Conservation (phyloP, 1,140 invertebrate genomes). For the Physella acuta region DNA sequence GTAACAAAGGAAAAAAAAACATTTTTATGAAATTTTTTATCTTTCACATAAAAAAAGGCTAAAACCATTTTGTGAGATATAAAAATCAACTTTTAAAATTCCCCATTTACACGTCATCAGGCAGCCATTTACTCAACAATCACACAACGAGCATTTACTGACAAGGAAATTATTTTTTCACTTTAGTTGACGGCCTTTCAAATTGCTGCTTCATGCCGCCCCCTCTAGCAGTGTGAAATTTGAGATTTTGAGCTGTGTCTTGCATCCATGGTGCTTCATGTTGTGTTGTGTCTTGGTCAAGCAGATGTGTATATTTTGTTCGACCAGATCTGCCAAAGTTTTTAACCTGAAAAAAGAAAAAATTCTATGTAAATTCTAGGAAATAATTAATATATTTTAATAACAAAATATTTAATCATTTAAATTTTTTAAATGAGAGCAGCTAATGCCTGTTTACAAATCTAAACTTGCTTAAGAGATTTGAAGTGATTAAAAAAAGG, state of each 20-base stretch:
- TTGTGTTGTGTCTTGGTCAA: constrained; percentile 98
- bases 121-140: too few relatives aligned
- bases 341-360: constrained; percentile 74
- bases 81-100: too few relatives aligned
- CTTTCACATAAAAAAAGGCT: too few relatives aligned
- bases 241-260: constrained; percentile 84
- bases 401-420: too few relatives aligned
- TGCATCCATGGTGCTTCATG: constrained; percentile 96
- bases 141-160: background rate
- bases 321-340: constrained; percentile 98
- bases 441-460: too few relatives aligned
- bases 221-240: constrained; percentile 85
- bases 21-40: too few relatives aligned
- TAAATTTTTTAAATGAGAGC: too few relatives aligned
- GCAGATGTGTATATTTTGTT: constrained; percentile 98
- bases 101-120: too few relatives aligned
- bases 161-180: constrained; percentile 18
- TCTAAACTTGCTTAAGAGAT: too few relatives aligned
- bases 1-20: too few relatives aligned
- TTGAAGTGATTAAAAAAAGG: too few relatives aligned
- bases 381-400: background rate
- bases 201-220: constrained; percentile 96
- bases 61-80: too few relatives aligned
- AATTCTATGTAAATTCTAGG: background rate
- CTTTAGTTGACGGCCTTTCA: constrained; percentile 71